These are phyloP conservation scores for Valencia hispanica DNA, from an alignment of 2,797 vertebrate species.

Conservation along the genomic window DNA sequence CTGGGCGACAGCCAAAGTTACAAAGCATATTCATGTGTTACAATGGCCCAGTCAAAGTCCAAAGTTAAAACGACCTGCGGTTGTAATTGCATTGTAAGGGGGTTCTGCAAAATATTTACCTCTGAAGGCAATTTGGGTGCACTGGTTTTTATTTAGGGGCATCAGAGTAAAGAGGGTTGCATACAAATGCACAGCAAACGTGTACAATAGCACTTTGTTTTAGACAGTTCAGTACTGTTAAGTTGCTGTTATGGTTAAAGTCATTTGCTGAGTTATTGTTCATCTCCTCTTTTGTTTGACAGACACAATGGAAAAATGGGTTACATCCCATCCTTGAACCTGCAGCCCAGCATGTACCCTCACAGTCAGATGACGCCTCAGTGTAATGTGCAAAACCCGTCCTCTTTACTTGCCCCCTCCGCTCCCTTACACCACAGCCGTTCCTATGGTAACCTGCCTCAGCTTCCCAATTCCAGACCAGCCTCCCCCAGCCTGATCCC, in stretches of 20 bases:
- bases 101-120: not conserved
- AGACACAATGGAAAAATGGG: conserved; percentile 80
- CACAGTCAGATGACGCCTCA: conserved; percentile 62
- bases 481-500: not conserved
- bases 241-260: not conserved
- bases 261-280: not conserved
- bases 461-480: not conserved
- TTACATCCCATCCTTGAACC: conserved; percentile 86
- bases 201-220: not conserved
- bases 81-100: not conserved
- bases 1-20: not conserved
- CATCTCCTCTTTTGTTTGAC: conserved; percentile 10
- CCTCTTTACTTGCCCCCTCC: conserved; percentile 9
- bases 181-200: not conserved
- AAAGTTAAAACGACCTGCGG: not conserved
- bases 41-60: not conserved
- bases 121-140: not conserved
- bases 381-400: conserved; percentile 13
- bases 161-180: not conserved
- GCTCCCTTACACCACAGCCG: conserved; percentile 39
- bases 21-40: not conserved
- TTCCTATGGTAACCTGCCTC: conserved; percentile 64
- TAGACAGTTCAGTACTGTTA: not conserved
- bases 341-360: conserved; percentile 81
- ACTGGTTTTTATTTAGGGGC: not conserved